phyloP scores from a whole-genome alignment of 1,140 invertebrate species.

The Proctacanthus coquilletti region DNA sequence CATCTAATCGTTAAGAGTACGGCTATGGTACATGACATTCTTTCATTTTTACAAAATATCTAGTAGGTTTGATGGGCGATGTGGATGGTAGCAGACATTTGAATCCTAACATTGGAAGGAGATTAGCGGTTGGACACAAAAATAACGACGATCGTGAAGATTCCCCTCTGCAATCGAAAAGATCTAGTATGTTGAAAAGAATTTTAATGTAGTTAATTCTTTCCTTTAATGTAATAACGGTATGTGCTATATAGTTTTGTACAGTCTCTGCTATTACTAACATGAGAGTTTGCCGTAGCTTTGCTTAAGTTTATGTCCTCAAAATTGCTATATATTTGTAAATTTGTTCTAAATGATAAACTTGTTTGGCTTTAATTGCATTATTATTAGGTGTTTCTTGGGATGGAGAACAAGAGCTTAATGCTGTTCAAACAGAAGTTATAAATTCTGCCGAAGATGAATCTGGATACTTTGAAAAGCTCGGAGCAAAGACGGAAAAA shows the following conservation, averaged over 20 bases:
- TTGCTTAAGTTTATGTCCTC: neutral
- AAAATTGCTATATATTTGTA: neutral
- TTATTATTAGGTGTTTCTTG: constrained; percentile 38
- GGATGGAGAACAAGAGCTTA: constrained; percentile 39
- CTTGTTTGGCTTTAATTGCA: no score
- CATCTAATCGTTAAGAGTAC: no score
- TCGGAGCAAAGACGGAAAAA: constrained; percentile 62
- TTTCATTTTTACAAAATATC: constrained; percentile 1
- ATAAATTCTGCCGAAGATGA: constrained; percentile 29
- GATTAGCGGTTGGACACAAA: constrained; percentile 42
- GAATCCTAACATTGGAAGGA: constrained; percentile 34
- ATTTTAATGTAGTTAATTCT: no score
- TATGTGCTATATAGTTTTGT: no score
- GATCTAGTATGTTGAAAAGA: constrained; percentile 51
- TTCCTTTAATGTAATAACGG: no score
- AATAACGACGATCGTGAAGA: constrained; percentile 49
- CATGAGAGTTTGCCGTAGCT: no score
- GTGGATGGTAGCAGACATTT: constrained; percentile 6
- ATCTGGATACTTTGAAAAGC: constrained; percentile 48
- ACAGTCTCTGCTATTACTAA: no score
- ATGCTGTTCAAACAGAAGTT: constrained; percentile 29
- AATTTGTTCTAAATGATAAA: neutral
- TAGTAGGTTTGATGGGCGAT: constrained; percentile 9
- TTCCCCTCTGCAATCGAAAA: constrained; percentile 59
- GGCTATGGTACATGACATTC: no score